Percentiles rank a stretch among this genome's conserved stretches.
Conservation (phyloP, 2,113 vertebrate species). For the Platysteira castanea region DNA sequence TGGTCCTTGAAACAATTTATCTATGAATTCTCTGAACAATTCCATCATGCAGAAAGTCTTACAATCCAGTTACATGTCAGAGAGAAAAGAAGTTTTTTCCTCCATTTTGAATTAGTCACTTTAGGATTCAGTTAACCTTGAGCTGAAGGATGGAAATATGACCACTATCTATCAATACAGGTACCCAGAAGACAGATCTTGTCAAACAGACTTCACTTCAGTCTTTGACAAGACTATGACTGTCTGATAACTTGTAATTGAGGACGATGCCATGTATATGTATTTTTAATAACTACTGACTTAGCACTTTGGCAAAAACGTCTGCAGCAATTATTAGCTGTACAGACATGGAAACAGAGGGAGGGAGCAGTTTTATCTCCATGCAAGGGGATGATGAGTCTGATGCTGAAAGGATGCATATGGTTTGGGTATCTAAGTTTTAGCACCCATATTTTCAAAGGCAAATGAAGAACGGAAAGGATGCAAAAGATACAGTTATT, state of each 20-base stretch:
- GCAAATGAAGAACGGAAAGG: not conserved
- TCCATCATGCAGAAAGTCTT: not conserved
- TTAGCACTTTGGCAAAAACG: not conserved
- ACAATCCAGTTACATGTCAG: not conserved
- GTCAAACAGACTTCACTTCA: not conserved
- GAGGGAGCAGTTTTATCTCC: not conserved
- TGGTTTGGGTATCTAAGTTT: not conserved
- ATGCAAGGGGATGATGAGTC: not conserved
- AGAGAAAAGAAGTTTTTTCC: not conserved
- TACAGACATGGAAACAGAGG: not conserved
- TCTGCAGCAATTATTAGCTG: not conserved
- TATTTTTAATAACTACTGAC: not conserved
- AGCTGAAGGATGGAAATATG: not conserved
- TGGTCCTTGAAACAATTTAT: slow-evolving; percentile 6
- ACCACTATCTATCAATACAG: not conserved
- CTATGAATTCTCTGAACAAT: not conserved
- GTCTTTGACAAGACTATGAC: not conserved
- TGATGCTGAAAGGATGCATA: not conserved
- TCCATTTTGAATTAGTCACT: not conserved
- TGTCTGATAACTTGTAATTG: not conserved
- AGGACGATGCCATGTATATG: not conserved
- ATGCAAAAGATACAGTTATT: not conserved
- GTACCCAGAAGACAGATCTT: not conserved
- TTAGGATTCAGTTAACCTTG: not conserved
- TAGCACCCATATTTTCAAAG: not conserved